Percentiles rank a stretch among this genome's conserved stretches.
Conservation (phyloP, 2,888 invertebrate species). For the Lobophora halterata region DNA sequence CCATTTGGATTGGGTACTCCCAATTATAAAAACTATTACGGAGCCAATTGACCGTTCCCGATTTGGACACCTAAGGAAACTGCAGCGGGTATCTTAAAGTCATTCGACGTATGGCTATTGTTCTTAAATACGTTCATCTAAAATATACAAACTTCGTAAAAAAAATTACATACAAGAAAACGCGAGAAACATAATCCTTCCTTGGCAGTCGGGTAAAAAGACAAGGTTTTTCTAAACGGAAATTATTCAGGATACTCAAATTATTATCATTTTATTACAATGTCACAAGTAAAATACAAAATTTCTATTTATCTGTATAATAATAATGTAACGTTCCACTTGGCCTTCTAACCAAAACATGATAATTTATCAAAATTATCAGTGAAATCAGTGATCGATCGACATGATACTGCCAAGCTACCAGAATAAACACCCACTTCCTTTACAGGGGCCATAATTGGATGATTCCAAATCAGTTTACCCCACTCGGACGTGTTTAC, state of each 20-base stretch:
- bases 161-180: too few relatives aligned
- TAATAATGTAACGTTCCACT: too few relatives aligned
- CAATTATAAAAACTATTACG: constrained; percentile 45
- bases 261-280: too few relatives aligned
- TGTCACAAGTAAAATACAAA: too few relatives aligned
- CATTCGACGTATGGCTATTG: constrained; percentile 9
- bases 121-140: too few relatives aligned
- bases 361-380: constrained; percentile 1
- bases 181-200: too few relatives aligned
- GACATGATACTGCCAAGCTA: constrained; percentile 14
- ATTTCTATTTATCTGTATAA: too few relatives aligned
- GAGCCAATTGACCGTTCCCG: constrained; percentile 54
- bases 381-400: constrained; percentile 17
- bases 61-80: constrained; percentile 59
- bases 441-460: constrained; percentile 65
- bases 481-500: constrained; percentile 74
- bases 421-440: constrained; percentile 42
- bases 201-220: too few relatives aligned
- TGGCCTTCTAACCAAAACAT: too few relatives aligned
- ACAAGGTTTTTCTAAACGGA: too few relatives aligned
- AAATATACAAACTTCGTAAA: too few relatives aligned
- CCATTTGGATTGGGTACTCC: constrained; percentile 60
- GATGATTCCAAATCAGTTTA: constrained; percentile 76
- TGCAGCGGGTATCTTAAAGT: constrained; percentile 34
- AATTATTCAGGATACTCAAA: too few relatives aligned